Base-by-base conservation (phyloP, 2,113 vertebrate genomes). In the Cranoglanis bouderius region DNA sequence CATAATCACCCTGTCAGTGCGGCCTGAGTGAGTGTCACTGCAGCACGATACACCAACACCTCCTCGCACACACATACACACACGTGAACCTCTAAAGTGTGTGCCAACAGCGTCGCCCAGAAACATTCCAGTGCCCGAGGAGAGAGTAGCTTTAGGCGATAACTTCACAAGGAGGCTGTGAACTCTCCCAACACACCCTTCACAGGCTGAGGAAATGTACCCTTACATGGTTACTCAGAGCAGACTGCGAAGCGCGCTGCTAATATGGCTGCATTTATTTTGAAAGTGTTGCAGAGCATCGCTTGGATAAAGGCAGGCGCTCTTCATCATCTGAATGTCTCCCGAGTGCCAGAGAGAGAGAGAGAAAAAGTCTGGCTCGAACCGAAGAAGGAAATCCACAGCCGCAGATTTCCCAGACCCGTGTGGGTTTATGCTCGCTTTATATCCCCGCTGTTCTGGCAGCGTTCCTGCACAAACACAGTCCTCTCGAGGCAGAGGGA, bases 351-450 rank as follows among this genome's bases (percentile, higher is more conserved):
- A 80, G 82, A 63, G 72, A 21, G 43, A 85, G 74, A 70, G 55
- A 46, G 14, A 43, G 57, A 72, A 43, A 51, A 19, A 46, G 59
- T 82, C 80, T 19, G 84, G 21, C 81, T 72, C 86, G 7, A 85
- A 90, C 91, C 89, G 82, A 91, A 92, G 88, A 93, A 86, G 92
- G 91, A 91, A 80, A 84, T 90, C 61, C 38, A 90, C 43, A 85
- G 84, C 38, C 6, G n/a, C 53, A 63, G 77, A 85, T 87, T 88
- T 88, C 90, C 87, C 91, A 88, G 78, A 87, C 46, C 67, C 29
- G 59, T 29, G 40, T 88, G 63, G 89, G 77, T 88, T 81, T 70
- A 32, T 78, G 57, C 29, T 14, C 38, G n/a, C 82, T 81, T 85
- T 82, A 63, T 55, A 55, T 35, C 65, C 70, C 43, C 7, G 49